Base-by-base conservation (phyloP, 2,888 invertebrate genomes). In the Halocaridina rubra region DNA sequence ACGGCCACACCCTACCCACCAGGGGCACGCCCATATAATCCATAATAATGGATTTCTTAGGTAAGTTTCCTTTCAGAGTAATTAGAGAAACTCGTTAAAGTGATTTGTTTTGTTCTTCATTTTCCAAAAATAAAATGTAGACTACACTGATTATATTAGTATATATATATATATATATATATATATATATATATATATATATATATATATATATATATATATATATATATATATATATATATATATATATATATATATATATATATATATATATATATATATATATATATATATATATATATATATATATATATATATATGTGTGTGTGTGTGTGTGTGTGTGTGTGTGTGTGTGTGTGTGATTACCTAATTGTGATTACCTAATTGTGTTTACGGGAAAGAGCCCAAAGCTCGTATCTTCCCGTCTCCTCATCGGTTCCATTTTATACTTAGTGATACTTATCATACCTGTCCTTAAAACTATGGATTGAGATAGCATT, bases 1-100 rank as follows among this genome's bases (percentile, higher is more conserved):
- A 19, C 84, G 84, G 32, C 29, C 74, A 22, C 84, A 78, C 10
- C 39, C 84, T 10, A 53, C 64, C 27, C 84, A 84, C 79, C 84
- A 79, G 2, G 84, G 84, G 8, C 67, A 74, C 57, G 84, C 57
- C 79, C 53, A 79, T 57, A 80, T 84, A 7, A 30, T 57, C 13
- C 84, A 84, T 29, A 74, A 64, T 24, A 32, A 32, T 5, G 76
- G 59, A 3, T 39, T 82, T 22, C 29, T 82, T 8, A 32, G 82
- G 82, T 78, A 59, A 32, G 81, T 39, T 10, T 1, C n/a, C n/a
- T n/a, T n/a, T n/a, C n/a, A n/a, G n/a, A n/a, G n/a, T n/a, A n/a
- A n/a, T n/a, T n/a, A n/a, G n/a, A n/a, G n/a, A n/a, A n/a, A n/a
- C n/a, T n/a, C n/a, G n/a, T n/a, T n/a, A n/a, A n/a, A n/a, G n/a